Conservation (phyloP, 1,140 invertebrate genomes). For the Euura lappo region DNA sequence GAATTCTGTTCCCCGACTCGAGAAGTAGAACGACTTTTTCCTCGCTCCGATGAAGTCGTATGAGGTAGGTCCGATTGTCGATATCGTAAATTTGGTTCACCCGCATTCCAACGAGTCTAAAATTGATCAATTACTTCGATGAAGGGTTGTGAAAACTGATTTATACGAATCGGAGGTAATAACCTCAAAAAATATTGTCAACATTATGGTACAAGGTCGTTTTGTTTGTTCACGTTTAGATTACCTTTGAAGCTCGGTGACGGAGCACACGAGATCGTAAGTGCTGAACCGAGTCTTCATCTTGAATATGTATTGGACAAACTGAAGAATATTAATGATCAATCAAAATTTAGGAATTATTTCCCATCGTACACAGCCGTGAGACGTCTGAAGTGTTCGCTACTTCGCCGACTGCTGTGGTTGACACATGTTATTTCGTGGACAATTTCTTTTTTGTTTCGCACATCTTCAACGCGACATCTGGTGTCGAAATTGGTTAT, state of each 20-base stretch:
- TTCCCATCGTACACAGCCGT: background rate
- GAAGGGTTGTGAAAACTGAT: conserved; percentile 1
- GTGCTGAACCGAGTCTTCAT: conserved; percentile 95
- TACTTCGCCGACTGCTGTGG: no score
- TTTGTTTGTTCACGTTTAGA: conserved; percentile 26
- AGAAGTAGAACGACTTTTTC: conserved; percentile 89
- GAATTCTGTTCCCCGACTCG: conserved; percentile 94
- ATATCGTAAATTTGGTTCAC: conserved; percentile 98
- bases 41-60: conserved; percentile 82
- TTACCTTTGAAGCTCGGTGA: conserved; percentile 86
- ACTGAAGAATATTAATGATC: background rate
- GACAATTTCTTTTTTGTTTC: no score
- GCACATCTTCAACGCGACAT: no score
- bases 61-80: conserved; percentile 95
- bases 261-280: conserved; percentile 85
- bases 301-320: conserved; percentile 38
- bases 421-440: no score
- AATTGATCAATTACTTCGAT: conserved; percentile 39
- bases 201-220: background rate
- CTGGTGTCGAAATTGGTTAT: no score
- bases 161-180: conserved; percentile 17
- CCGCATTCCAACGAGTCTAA: conserved; percentile 86
- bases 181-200: background rate
- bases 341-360: background rate
- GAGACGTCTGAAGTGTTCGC: no score